phyloP scores from a whole-genome alignment of 2,113 vertebrate genomes.

The Oostethus manadensis region DNA sequence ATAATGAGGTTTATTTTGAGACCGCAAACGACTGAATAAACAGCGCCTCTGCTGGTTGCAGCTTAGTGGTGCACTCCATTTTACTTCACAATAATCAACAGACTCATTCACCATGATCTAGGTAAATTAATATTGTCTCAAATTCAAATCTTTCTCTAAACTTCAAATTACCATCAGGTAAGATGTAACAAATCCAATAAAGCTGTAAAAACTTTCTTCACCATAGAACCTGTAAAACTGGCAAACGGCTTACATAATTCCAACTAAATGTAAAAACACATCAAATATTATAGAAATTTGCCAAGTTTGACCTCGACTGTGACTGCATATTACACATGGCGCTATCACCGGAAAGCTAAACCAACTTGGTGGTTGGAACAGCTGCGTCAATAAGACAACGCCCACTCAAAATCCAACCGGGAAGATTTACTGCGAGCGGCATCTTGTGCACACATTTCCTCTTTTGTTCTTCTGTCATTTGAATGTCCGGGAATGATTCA shows the following conservation, averaged over 20 bases:
- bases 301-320: background rate
- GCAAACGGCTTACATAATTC: background rate
- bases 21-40: too few species aligned
- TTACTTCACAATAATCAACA: too few species aligned
- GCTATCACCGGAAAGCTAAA: slow-evolving; percentile 22
- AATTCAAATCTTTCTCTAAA: too few species aligned
- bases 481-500: slow-evolving; percentile 26
- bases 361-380: slow-evolving; percentile 40
- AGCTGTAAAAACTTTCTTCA: too few species aligned
- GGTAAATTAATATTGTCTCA: too few species aligned
- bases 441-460: slow-evolving; percentile 27
- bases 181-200: too few species aligned
- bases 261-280: too few species aligned
- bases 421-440: slow-evolving; percentile 33
- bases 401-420: slow-evolving; percentile 29
- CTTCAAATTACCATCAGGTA: too few species aligned
- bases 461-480: slow-evolving; percentile 30
- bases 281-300: background rate
- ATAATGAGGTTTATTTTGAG: too few species aligned
- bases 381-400: slow-evolving; percentile 40
- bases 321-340: slow-evolving; percentile 27
- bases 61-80: too few species aligned
- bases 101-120: too few species aligned
- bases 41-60: too few species aligned
- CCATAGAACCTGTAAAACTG: background rate